Evolutionary conservation across 2,888 invertebrate genomes (phyloP).

Genomic region (Oxycera nigricornis): DNA sequence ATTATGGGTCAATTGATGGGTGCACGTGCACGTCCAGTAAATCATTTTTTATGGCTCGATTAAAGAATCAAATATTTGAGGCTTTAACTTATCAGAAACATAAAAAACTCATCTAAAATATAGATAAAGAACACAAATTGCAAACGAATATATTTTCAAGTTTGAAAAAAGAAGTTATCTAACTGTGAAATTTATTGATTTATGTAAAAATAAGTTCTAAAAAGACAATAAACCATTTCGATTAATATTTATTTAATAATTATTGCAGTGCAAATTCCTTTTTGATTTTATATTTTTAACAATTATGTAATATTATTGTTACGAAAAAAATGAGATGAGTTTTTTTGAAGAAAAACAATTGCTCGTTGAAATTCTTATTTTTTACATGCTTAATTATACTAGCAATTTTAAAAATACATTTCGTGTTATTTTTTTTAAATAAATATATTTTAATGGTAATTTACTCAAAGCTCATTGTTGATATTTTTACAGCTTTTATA

Average conservation of each 20-base stretch:
- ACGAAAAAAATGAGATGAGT: background rate
- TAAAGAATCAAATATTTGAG: background rate
- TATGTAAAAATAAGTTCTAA: too few species aligned
- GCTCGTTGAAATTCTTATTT: too few species aligned
- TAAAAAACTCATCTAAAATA: too few species aligned
- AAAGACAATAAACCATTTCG: too few species aligned
- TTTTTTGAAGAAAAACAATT: background rate
- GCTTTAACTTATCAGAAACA: background rate
- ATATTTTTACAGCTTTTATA: too few species aligned
- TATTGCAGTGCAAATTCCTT: background rate
- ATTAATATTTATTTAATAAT: too few species aligned
- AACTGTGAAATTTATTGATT: too few species aligned
- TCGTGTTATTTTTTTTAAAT: background rate
- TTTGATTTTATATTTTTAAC: background rate
- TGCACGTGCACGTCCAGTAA: background rate
- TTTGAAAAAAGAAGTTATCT: too few species aligned
- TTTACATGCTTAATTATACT: background rate
- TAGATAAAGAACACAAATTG: too few species aligned
- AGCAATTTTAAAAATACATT: background rate
- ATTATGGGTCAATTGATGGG: background rate
- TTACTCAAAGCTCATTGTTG: too few species aligned
- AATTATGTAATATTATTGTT: background rate
- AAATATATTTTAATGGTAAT: background rate
- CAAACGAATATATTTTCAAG: too few species aligned
- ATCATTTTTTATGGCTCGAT: background rate